Evolutionary conservation across 2,888 invertebrate species (phyloP).

Genomic region (Catocala fraxini): DNA sequence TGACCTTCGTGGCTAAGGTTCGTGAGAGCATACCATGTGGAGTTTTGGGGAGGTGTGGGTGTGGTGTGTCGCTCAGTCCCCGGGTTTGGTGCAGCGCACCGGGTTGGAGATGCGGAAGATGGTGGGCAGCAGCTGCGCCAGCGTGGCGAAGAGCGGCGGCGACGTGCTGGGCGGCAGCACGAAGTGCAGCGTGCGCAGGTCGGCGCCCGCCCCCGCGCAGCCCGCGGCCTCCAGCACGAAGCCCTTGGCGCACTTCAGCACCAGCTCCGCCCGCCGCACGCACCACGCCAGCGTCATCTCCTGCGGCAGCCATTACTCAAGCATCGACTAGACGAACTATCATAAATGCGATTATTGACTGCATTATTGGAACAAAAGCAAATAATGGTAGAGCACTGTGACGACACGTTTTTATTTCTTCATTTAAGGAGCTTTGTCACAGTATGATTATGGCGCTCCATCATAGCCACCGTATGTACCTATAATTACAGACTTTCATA

Average conservation of each 20-base stretch:
- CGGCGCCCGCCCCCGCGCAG: constrained; percentile 96
- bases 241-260: constrained; percentile 99
- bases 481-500: too few relatives aligned
- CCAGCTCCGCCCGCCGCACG: constrained; percentile 97
- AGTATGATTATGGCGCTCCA: too few relatives aligned
- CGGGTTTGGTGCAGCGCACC: constrained; percentile 90
- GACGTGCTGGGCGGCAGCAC: constrained; percentile 57
- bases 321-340: background rate
- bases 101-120: constrained; percentile 99
- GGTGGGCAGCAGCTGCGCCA: constrained; percentile 96
- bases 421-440: too few relatives aligned
- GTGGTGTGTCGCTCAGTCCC: background rate
- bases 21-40: too few relatives aligned
- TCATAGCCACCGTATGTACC: too few relatives aligned
- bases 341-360: too few relatives aligned
- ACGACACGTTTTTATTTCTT: too few relatives aligned
- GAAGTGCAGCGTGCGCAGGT: constrained; percentile 92
- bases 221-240: constrained; percentile 99
- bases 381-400: too few relatives aligned
- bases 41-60: too few relatives aligned
- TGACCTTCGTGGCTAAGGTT: too few relatives aligned
- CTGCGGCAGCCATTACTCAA: constrained; percentile 76
- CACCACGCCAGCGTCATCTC: constrained; percentile 99
- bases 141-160: constrained; percentile 93
- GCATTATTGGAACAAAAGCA: too few relatives aligned